A percentile compares a stretch with the other conserved stretches of the same genome.
phyloP scores from a whole-genome alignment of 2,113 vertebrate species.

The Scolopax mira region DNA sequence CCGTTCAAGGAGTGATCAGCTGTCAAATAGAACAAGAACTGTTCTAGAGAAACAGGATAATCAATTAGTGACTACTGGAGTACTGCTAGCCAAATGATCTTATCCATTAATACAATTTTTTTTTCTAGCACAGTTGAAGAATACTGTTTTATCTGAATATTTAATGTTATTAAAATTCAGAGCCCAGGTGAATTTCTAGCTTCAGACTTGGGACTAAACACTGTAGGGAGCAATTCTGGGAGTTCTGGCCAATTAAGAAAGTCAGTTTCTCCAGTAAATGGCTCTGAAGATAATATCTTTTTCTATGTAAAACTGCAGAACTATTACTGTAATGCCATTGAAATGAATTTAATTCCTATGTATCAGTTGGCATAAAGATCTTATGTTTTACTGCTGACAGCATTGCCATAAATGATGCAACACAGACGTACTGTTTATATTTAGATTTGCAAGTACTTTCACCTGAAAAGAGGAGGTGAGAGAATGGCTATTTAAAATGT shows the following conservation, averaged over 20 bases:
- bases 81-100: not conserved
- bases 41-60: not conserved
- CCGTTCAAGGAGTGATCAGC: not conserved
- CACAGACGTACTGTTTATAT: not conserved
- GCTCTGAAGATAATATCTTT: not conserved
- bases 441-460: not conserved
- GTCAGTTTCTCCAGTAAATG: not conserved
- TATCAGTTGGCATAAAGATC: not conserved
- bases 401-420: not conserved
- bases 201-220: not conserved
- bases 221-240: not conserved
- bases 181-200: not conserved
- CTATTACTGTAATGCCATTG: not conserved
- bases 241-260: not conserved
- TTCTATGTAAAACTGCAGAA: not conserved
- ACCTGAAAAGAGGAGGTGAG: not conserved
- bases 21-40: not conserved
- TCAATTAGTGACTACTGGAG: not conserved
- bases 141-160: not conserved
- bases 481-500: not conserved
- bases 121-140: not conserved
- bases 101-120: not conserved
- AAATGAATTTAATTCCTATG: not conserved
- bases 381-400: not conserved
- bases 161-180: not conserved